These are phyloP conservation scores for Sminthopsis crassicaudata DNA, from an alignment of 2,113 vertebrate species.

Conservation along the genomic window DNA sequence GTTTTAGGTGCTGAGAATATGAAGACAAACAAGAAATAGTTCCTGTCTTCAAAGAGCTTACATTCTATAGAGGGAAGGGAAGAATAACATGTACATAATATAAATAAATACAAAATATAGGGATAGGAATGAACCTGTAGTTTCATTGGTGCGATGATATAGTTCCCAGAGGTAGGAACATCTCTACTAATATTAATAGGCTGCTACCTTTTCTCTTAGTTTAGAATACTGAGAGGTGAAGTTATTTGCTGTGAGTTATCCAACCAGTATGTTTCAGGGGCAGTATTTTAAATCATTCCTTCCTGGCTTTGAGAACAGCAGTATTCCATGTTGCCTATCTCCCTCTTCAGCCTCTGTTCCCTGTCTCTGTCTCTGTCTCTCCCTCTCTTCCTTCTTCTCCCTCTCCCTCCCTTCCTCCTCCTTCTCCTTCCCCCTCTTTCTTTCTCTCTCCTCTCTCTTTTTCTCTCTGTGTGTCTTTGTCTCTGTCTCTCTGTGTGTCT, in stretches of 20 bases:
- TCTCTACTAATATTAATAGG: too few species aligned
- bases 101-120: background rate
- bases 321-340: background rate
- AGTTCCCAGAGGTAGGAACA: background rate
- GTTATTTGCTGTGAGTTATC: background rate
- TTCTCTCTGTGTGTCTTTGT: too few species aligned
- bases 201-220: background rate
- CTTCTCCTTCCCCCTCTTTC: rapidly evolving
- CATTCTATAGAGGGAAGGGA: background rate
- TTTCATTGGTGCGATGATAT: background rate
- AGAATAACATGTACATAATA: background rate
- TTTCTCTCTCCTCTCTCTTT: too few species aligned
- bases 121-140: background rate
- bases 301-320: background rate
- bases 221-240: background rate
- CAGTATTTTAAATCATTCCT: background rate
- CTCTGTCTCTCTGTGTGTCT: too few species aligned
- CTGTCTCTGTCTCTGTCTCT: too few species aligned
- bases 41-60: background rate
- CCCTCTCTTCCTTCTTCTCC: too few species aligned
- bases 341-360: rapidly evolving
- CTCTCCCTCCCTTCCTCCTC: too few species aligned
- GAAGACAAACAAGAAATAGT: background rate
- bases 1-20: background rate
- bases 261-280: background rate